Base-by-base conservation (phyloP, 2,888 invertebrate genomes). In the Acronicta leporina region DNA sequence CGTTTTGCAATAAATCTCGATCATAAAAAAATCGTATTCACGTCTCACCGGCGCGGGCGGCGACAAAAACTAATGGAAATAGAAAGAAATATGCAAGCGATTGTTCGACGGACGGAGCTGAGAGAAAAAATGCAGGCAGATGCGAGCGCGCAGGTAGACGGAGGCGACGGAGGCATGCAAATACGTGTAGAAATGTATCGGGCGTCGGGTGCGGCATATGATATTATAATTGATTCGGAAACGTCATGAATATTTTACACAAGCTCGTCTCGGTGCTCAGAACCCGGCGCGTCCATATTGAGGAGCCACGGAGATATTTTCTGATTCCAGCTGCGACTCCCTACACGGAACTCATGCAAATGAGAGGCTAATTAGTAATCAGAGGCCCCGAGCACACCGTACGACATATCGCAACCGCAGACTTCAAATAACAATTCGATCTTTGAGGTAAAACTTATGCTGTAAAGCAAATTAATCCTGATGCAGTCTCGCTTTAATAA, bases 71-170 rank as follows among this genome's bases (percentile, higher is more conserved):
- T 85, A 82, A 84, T 88, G 72, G 86, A 81, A 82, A 80, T 81
- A 63, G 76, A 81, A 79, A 85, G 84, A 87, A 86, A 86, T 85
- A 85, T 87, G 87, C 87, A 77, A 75, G 77, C 79, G 85, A 87
- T 86, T 86, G 86, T 87, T 84, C 79, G 83, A 56, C 76, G 73
- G 70, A 71, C 66, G 73, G 73, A 66, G 71, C 74, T 65, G 76
- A 49, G 69, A 7, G 61, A 77, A 87, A 86, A 88, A 78, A 74
- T 52, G 52, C 60, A 63, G 65, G 61, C 77, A 76, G 77, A 86
- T 88, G 89, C 84, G 82, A 71, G 73, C 64, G 83, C 84, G 86
- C 90, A 88, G 88, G 89, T 89, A 89, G 83, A 76, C 73, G 69
- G 40, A n/a, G n/a, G n/a, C n/a, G n/a, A n/a, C n/a, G 48, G 25